Evolutionary conservation across 2,888 invertebrate genomes (phyloP).

Genomic region (Fabriciana adippe): DNA sequence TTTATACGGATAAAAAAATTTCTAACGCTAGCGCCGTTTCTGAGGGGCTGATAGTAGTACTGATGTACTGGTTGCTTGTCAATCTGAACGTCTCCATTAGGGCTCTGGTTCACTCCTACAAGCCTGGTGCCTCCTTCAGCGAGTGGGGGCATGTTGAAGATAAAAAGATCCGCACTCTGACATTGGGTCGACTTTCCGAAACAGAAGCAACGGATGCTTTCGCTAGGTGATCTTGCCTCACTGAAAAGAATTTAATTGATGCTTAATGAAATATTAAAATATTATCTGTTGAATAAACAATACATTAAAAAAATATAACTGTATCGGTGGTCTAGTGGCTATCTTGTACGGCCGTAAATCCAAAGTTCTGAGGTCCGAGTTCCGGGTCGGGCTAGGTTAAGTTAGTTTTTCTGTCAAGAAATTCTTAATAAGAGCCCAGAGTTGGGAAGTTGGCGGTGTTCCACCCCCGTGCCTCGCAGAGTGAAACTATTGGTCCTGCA

Average conservation of each 20-base stretch:
- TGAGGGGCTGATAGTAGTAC: conserved; percentile 64
- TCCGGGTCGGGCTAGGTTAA: too few species aligned
- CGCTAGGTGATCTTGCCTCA: conserved; percentile 85
- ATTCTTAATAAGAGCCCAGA: too few species aligned
- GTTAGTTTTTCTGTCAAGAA: too few species aligned
- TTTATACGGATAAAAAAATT: background rate
- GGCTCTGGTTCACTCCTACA: conserved; percentile 58
- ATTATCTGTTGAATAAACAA: too few species aligned
- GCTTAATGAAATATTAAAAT: too few species aligned
- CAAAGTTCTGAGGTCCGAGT: too few species aligned
- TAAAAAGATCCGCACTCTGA: conserved; percentile 91
- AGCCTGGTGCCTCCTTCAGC: conserved; percentile 75
- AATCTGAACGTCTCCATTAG: conserved; percentile 57
- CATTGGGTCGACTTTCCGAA: conserved; percentile 94
- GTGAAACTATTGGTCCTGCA: too few species aligned
- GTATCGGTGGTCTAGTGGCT: too few species aligned
- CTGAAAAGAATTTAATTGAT: conserved; percentile 47
- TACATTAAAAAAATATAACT: too few species aligned
- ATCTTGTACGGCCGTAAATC: too few species aligned
- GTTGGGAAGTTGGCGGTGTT: too few species aligned
- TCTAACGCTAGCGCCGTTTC: conserved; percentile 70
- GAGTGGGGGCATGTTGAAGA: conserved; percentile 86
- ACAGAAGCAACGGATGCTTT: conserved; percentile 98
- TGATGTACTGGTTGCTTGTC: conserved; percentile 58
- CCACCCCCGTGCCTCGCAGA: too few species aligned